Percentiles rank a stretch among this genome's conserved stretches.
phyloP scores from a whole-genome alignment of 2,113 vertebrate genomes.

The Meriones unguiculatus region DNA sequence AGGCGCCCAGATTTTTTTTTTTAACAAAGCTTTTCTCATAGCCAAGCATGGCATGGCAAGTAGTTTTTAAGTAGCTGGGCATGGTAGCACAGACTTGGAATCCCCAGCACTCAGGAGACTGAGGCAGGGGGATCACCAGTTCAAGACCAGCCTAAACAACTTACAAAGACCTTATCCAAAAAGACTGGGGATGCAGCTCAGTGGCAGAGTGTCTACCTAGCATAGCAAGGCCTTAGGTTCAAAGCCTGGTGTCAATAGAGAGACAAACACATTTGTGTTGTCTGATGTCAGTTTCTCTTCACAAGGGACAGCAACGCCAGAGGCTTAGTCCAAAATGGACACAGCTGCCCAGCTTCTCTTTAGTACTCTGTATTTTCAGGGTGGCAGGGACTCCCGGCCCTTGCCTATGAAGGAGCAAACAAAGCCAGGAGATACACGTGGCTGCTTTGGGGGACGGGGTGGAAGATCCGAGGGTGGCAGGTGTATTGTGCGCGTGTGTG shows the following conservation, averaged over 20 bases:
- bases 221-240: neutral
- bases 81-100: neutral
- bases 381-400: neutral
- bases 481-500: neutral
- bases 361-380: neutral
- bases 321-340: neutral
- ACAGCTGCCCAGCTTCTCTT: rapidly evolving
- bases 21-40: neutral
- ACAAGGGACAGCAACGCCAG: neutral
- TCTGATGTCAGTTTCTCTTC: neutral
- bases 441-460: neutral
- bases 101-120: neutral
- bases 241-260: neutral
- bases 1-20: neutral
- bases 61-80: neutral
- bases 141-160: neutral
- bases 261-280: neutral
- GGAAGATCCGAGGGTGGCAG: conserved; percentile 41
- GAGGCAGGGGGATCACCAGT: neutral
- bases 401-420: neutral
- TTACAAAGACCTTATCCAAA: neutral
- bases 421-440: neutral
- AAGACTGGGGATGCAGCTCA: neutral
- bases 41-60: neutral
- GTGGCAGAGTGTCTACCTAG: neutral